Evolutionary conservation across 2,888 invertebrate species (phyloP).

Genomic region (Drosophila engyochracea): DNA sequence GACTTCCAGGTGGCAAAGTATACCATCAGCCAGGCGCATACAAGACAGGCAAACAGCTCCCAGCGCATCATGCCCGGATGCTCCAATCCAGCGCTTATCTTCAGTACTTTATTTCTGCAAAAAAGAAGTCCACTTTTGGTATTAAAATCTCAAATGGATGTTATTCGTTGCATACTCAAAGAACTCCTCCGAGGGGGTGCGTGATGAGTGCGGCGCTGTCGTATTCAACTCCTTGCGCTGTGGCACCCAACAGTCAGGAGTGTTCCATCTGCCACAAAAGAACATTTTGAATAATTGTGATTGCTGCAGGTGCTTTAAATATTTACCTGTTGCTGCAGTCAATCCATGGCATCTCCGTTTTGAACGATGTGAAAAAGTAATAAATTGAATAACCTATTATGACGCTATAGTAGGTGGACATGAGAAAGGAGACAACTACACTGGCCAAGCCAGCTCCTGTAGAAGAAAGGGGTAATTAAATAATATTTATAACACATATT

Average conservation of each 20-base stretch:
- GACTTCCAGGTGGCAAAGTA: constrained; percentile 99
- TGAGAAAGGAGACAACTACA: constrained; percentile 96
- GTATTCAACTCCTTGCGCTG: constrained; percentile 87
- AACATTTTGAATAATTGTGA: not conserved
- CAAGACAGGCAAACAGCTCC: constrained; percentile 95
- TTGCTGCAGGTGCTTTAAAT: no score
- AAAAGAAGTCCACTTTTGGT: not conserved
- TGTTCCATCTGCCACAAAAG: constrained; percentile 88
- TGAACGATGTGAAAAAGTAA: constrained; percentile 96
- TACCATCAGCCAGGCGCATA: constrained; percentile 96
- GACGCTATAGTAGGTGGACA: constrained; percentile 98
- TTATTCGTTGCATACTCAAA: constrained; percentile 90
- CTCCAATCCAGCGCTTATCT: constrained; percentile 93
- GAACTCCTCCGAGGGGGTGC: constrained; percentile 96
- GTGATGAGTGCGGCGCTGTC: constrained; percentile 90
- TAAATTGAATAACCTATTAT: constrained; percentile 97
- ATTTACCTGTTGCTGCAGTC: constrained; percentile 91
- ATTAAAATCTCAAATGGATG: no score
- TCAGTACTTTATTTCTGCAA: constrained; percentile 92
- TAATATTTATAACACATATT: not conserved
- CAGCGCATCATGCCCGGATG: constrained; percentile 92
- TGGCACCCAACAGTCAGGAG: constrained; percentile 93
- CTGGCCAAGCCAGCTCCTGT: constrained; percentile 97
- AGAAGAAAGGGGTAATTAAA: constrained; percentile 59
- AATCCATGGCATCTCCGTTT: constrained; percentile 95